Conservation (phyloP, 2,113 vertebrate genomes). For the Fregata magnificens region DNA sequence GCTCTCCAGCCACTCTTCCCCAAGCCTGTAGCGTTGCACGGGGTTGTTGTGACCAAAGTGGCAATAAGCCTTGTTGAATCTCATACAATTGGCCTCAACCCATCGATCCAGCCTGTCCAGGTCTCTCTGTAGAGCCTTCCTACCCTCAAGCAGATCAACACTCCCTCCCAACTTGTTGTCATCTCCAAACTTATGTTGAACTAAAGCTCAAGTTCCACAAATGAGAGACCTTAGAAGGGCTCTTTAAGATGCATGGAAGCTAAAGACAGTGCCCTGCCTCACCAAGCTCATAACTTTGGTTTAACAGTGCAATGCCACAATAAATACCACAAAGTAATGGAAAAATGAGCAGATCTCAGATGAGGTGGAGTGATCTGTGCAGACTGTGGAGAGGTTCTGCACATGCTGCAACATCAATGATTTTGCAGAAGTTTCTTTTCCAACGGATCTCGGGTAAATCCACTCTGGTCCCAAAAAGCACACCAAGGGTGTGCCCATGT, state of each 20-base stretch:
- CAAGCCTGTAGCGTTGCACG: accelerated
- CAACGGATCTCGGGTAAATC: accelerated
- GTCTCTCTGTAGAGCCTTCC: no score
- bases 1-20: neutral
- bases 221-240: neutral
- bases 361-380: accelerated
- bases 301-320: neutral
- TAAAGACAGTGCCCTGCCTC: neutral
- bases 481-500: accelerated
- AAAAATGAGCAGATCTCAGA: accelerated
- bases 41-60: no score
- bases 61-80: neutral
- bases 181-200: accelerated
- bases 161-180: accelerated
- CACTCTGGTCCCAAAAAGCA: neutral
- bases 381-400: neutral
- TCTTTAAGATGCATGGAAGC: neutral
- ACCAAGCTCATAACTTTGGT: neutral
- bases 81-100: accelerated
- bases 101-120: neutral
- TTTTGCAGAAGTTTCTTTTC: neutral
- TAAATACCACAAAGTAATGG: accelerated
- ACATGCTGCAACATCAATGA: accelerated
- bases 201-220: neutral
- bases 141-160: accelerated